These are phyloP conservation scores for Epicampocera succincta DNA, from an alignment of 2,888 invertebrate species.

Conservation along the genomic window DNA sequence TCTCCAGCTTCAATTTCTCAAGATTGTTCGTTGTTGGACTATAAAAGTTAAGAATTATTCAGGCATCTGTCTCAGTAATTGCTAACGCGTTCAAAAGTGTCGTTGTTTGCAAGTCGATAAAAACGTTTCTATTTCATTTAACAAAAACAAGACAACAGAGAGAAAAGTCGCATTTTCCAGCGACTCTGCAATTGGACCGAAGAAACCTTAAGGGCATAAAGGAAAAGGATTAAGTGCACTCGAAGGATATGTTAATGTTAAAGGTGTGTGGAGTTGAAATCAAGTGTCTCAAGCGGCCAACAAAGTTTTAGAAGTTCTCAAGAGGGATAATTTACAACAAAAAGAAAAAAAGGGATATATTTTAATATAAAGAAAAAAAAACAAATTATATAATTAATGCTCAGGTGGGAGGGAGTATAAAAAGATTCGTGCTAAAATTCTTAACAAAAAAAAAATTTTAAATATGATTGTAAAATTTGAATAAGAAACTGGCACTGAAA, in stretches of 20 bases:
- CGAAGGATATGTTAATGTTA: slow-evolving; percentile 74
- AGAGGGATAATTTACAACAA: too few relatives aligned
- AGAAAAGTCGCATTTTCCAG: slow-evolving; percentile 58
- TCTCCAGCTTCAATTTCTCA: slow-evolving; percentile 25
- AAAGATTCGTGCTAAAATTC: too few relatives aligned
- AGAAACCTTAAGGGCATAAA: neutral
- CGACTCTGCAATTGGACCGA: slow-evolving; percentile 53
- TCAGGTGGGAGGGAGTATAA: too few relatives aligned
- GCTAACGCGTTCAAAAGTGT: slow-evolving; percentile 63
- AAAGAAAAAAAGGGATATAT: too few relatives aligned
- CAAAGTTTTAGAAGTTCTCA: neutral
- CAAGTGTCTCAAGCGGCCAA: neutral
- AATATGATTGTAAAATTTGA: too few relatives aligned
- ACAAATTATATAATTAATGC: too few relatives aligned
- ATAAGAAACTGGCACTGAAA: too few relatives aligned
- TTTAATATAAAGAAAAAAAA: too few relatives aligned
- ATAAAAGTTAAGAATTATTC: slow-evolving; percentile 73
- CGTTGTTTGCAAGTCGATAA: slow-evolving; percentile 44
- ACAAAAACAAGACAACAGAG: slow-evolving; percentile 9
- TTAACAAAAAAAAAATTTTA: too few relatives aligned
- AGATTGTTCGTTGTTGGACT: slow-evolving; percentile 60
- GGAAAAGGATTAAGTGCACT: slow-evolving; percentile 9
- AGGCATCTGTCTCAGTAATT: slow-evolving; percentile 68
- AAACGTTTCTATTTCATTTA: neutral
- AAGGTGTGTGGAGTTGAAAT: slow-evolving; percentile 73